These are phyloP conservation scores for Paramisgurnus dabryanus DNA, from an alignment of 2,113 vertebrate species.

Conservation along the genomic window DNA sequence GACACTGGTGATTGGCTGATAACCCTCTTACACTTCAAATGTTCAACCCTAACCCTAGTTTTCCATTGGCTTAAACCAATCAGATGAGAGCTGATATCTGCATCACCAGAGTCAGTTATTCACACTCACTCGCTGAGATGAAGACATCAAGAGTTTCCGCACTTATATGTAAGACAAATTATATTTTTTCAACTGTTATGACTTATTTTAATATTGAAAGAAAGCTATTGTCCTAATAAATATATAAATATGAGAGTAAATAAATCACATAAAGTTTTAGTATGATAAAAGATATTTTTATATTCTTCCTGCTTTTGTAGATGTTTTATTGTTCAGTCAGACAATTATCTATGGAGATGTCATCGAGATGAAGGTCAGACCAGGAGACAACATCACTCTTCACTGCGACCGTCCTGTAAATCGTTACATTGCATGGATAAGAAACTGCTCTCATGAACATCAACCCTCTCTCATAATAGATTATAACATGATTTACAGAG, in stretches of 20 bases:
- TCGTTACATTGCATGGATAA: too few species aligned
- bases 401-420: too few species aligned
- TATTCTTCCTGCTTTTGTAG: background rate
- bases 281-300: too few species aligned
- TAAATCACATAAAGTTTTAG: too few species aligned
- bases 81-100: background rate
- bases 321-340: background rate
- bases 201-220: background rate
- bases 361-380: too few species aligned
- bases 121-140: conserved; percentile 5
- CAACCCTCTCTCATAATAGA: too few species aligned
- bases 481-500: too few species aligned
- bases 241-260: too few species aligned
- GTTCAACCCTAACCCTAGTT: too few species aligned
- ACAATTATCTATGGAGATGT: too few species aligned
- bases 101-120: background rate
- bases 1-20: background rate
- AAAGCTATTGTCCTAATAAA: background rate
- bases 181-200: background rate
- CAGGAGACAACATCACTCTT: too few species aligned
- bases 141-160: background rate
- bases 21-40: background rate
- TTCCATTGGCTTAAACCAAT: background rate
- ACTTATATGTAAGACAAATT: background rate
- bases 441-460: too few species aligned